Conservation (phyloP, 2,888 invertebrate genomes). For the Lingula anatina region DNA sequence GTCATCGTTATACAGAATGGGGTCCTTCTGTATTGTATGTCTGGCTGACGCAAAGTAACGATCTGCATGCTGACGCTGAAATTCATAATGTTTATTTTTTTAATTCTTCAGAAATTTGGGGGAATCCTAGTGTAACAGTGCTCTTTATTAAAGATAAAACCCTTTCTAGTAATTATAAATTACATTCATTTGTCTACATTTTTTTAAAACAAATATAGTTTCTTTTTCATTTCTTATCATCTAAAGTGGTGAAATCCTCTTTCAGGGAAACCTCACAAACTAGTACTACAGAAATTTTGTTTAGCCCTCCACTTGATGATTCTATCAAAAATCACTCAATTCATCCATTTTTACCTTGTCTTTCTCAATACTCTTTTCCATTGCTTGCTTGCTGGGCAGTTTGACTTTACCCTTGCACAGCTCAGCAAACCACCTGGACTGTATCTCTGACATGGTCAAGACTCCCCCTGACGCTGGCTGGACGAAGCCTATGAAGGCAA, state of each 20-base stretch:
- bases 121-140: conserved; percentile 16
- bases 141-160: not conserved
- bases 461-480: conserved; percentile 47
- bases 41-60: conserved; percentile 35
- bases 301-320: not conserved
- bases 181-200: too few species aligned
- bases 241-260: too few species aligned
- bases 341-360: conserved; percentile 21
- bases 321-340: not conserved
- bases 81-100: too few species aligned
- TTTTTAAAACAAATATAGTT: too few species aligned
- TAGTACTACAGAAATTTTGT: not conserved
- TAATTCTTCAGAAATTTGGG: too few species aligned
- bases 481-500: conserved; percentile 47
- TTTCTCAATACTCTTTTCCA: conserved; percentile 25
- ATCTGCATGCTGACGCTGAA: conserved; percentile 1
- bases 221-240: too few species aligned
- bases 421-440: conserved; percentile 44
- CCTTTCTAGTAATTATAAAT: too few species aligned
- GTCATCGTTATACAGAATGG: conserved; percentile 43
- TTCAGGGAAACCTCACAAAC: too few species aligned
- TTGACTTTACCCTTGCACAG: conserved; percentile 25
- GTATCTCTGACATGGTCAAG: conserved; percentile 42
- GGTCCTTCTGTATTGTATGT: conserved; percentile 44
- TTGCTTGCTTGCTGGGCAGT: conserved; percentile 29